Conservation (phyloP, 2,888 invertebrate species). For the Leuctra nigra region DNA sequence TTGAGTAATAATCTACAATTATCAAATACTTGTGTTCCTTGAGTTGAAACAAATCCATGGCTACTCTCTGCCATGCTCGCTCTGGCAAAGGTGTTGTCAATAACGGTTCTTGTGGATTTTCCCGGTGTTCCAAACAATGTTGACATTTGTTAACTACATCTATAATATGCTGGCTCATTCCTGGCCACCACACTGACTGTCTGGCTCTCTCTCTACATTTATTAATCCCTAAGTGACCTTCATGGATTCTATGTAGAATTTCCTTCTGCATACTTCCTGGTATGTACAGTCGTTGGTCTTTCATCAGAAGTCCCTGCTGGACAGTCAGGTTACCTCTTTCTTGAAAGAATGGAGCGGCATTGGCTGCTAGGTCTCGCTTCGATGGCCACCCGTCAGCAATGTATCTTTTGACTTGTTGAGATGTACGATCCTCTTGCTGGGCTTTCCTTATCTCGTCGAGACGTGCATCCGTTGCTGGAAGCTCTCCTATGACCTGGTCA, state of each 20-base stretch:
- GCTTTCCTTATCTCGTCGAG: constrained; percentile 16
- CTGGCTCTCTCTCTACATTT: constrained; percentile 30
- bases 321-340: constrained; percentile 5
- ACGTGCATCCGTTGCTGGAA: constrained; percentile 19
- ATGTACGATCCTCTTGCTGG: constrained; percentile 18
- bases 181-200: constrained; percentile 31
- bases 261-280: constrained; percentile 27
- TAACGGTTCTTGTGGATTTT: constrained; percentile 26
- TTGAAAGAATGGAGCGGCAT: neutral
- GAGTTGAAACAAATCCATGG: constrained; percentile 29
- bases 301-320: constrained; percentile 9
- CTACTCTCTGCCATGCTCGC: constrained; percentile 31
- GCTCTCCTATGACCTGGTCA: neutral
- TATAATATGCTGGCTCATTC: constrained; percentile 24
- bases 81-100: constrained; percentile 27
- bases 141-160: constrained; percentile 26
- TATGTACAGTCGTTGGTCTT: constrained; percentile 24
- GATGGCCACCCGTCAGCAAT: constrained; percentile 26
- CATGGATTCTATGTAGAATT: constrained; percentile 29
- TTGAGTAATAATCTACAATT: constrained; percentile 29
- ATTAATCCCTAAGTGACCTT: constrained; percentile 32
- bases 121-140: constrained; percentile 25
- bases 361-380: neutral
- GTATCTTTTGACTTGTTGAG: constrained; percentile 12
- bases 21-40: constrained; percentile 29